phyloP scores from a whole-genome alignment of 2,888 invertebrate species.

The Calameuta filiformis region DNA sequence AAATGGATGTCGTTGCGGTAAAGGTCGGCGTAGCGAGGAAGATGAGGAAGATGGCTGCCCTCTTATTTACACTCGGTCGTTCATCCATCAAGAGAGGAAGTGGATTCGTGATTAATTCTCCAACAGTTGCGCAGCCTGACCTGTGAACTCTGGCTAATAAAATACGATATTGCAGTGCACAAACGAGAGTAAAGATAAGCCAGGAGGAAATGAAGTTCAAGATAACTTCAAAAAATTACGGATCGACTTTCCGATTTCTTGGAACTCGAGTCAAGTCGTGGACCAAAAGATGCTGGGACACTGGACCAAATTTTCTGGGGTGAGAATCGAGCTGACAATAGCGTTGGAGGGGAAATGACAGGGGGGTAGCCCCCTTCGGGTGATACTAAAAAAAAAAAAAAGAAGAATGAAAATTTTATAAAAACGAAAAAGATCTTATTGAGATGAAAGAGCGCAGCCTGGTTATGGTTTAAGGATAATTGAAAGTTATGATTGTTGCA shows the following conservation, averaged over 20 bases:
- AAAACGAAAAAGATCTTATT: constrained; percentile 42
- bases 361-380: not conserved
- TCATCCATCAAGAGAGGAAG: not conserved
- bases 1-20: not conserved
- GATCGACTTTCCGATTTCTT: not conserved
- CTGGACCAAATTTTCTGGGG: not conserved
- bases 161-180: not conserved
- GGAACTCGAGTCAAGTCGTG: not conserved
- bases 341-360: not conserved
- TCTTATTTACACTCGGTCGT: not conserved
- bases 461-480: constrained; percentile 40
- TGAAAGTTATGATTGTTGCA: constrained; percentile 44
- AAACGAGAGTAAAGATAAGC: not conserved
- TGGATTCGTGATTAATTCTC: not conserved
- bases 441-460: constrained; percentile 39
- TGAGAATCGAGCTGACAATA: not conserved
- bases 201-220: not conserved
- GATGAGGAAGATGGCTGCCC: not conserved
- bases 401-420: constrained; percentile 19
- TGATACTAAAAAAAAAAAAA: constrained; percentile 9
- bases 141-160: not conserved
- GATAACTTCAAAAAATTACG: not conserved
- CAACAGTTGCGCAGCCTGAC: not conserved
- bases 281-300: not conserved
- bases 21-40: not conserved